Evolutionary conservation across 2,888 invertebrate species (phyloP).

Genomic region (Keiferia lycopersicella): DNA sequence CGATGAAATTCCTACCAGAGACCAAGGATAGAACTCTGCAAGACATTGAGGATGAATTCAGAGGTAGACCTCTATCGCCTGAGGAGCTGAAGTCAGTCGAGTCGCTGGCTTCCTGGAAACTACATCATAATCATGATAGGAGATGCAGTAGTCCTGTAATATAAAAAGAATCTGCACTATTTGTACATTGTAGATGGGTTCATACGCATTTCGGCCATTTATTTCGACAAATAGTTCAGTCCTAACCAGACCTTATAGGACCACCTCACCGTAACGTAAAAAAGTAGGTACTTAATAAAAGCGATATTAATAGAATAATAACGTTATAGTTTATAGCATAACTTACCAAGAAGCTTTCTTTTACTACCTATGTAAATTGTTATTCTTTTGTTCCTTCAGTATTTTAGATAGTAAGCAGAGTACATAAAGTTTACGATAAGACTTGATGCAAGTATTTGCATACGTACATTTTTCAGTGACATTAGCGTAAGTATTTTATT

Average conservation of each 20-base stretch:
- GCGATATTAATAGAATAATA: not conserved
- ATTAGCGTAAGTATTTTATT: not conserved
- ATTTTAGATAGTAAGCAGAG: too few relatives aligned
- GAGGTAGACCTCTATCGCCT: conserved; percentile 50
- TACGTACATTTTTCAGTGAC: too few relatives aligned
- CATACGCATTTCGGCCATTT: too few relatives aligned
- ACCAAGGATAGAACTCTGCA: conserved; percentile 67
- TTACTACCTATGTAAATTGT: not conserved
- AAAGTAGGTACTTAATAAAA: too few relatives aligned
- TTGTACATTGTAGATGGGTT: too few relatives aligned
- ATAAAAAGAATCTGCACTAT: too few relatives aligned
- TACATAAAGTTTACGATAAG: too few relatives aligned
- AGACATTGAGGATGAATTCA: conserved; percentile 68
- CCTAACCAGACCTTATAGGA: not conserved
- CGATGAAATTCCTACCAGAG: conserved; percentile 58
- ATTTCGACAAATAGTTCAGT: too few relatives aligned
- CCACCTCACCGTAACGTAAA: too few relatives aligned
- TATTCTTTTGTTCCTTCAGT: not conserved
- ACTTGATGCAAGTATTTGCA: too few relatives aligned
- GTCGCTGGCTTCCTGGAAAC: conserved; percentile 46
- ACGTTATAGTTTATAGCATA: too few relatives aligned
- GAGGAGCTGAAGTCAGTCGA: conserved; percentile 49
- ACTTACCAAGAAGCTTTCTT: not conserved
- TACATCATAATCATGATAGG: conserved; percentile 41
- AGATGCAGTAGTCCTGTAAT: conserved; percentile 46